phyloP scores from a whole-genome alignment of 2,888 invertebrate species.

The Lamellibrachia satsuma region DNA sequence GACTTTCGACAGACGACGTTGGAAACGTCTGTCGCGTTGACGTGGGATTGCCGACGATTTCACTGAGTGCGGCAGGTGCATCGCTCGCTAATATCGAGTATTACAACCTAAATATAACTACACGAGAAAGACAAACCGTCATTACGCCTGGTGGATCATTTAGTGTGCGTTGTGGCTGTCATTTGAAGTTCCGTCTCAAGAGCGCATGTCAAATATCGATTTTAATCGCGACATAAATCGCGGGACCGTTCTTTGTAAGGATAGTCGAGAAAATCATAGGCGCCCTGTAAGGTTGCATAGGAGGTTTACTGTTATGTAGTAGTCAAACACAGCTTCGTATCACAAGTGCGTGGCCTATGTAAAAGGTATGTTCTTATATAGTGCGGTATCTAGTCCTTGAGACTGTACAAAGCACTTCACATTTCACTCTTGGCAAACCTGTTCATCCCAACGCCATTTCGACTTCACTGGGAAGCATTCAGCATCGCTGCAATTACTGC shows the following conservation, averaged over 20 bases:
- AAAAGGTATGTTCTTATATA: too few relatives aligned
- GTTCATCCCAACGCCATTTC: too few relatives aligned
- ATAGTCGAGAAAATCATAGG: not conserved
- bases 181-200: not conserved
- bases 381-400: too few relatives aligned
- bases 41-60: not conserved
- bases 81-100: constrained; percentile 4
- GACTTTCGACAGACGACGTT: not conserved
- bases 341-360: too few relatives aligned
- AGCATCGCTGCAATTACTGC: too few relatives aligned
- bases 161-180: not conserved
- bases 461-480: too few relatives aligned
- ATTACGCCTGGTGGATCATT: not conserved
- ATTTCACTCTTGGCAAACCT: too few relatives aligned
- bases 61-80: not conserved
- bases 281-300: not conserved
- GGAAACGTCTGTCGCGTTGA: not conserved
- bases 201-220: not conserved
- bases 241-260: not conserved
- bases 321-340: too few relatives aligned
- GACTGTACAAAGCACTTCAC: too few relatives aligned
- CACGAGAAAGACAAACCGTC: constrained; percentile 17
- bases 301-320: not conserved
- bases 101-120: not conserved
- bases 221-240: not conserved